Evolutionary conservation across 2,113 vertebrate species (phyloP).

Genomic region (Percopsis transmontana): DNA sequence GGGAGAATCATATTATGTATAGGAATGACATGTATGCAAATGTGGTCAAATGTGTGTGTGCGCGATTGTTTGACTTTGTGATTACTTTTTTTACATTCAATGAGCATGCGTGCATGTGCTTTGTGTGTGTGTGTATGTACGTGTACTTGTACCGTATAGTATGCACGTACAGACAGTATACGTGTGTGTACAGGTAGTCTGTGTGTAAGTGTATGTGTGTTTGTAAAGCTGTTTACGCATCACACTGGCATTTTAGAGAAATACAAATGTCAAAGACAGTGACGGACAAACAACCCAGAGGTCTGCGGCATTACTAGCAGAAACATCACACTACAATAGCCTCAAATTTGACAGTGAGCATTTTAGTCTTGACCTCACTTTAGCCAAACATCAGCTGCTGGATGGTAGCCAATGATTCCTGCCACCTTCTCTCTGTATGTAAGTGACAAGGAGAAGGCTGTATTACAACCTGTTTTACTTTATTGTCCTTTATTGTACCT

Average conservation of each 20-base stretch:
- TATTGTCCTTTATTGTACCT: neutral
- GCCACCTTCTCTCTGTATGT: neutral
- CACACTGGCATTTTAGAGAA: conserved; percentile 7
- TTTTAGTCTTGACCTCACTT: too few species aligned
- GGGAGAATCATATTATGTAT: conserved; percentile 29
- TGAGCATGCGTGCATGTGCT: neutral
- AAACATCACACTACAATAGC: neutral
- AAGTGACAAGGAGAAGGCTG: neutral
- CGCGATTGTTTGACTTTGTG: neutral
- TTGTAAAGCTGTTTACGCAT: neutral
- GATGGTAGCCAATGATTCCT: neutral
- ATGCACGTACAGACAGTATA: neutral
- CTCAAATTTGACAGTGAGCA: neutral
- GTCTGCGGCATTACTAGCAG: neutral
- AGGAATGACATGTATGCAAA: neutral
- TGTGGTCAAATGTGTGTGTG: neutral
- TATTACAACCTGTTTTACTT: neutral
- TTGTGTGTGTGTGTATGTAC: neutral
- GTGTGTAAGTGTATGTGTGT: conserved; percentile 7
- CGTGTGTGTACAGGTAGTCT: neutral
- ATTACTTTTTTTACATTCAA: neutral
- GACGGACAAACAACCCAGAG: conserved; percentile 9
- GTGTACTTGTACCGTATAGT: neutral
- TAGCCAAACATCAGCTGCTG: neutral
- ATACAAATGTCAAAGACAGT: conserved; percentile 25